Conservation (phyloP, 2,888 invertebrate species). For the Caenorhabditis doughertyi region DNA sequence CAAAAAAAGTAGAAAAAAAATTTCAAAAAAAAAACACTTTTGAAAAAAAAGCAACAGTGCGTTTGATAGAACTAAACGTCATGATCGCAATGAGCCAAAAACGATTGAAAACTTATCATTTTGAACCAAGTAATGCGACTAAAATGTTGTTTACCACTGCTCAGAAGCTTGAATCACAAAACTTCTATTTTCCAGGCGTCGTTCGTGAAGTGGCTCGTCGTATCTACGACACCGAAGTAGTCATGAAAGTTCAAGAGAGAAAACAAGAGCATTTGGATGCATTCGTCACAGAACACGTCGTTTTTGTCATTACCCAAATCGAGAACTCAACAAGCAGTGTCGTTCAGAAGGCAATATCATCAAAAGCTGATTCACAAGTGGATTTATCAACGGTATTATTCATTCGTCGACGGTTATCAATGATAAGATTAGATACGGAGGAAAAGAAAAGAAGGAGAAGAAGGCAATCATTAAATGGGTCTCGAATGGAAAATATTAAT, state of each 20-base stretch:
- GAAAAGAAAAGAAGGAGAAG: not conserved
- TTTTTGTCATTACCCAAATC: constrained; percentile 79
- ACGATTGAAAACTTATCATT: too few relatives aligned
- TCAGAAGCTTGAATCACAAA: too few relatives aligned
- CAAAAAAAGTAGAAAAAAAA: too few relatives aligned
- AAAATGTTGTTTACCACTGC: too few relatives aligned
- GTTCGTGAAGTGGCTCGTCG: constrained; percentile 97
- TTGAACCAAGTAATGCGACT: too few relatives aligned
- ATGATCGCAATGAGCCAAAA: too few relatives aligned
- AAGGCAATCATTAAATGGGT: not conserved
- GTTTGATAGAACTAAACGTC: too few relatives aligned
- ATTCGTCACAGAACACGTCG: constrained; percentile 81
- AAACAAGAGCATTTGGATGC: constrained; percentile 90
- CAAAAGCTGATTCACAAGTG: constrained; percentile 64
- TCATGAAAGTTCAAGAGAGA: constrained; percentile 92
- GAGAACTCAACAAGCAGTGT: constrained; percentile 67
- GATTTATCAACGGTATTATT: constrained; percentile 56
- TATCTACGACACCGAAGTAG: constrained; percentile 93
- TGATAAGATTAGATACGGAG: not conserved
- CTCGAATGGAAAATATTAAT: not conserved
- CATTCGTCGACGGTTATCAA: constrained; percentile 7
- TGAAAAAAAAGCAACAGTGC: too few relatives aligned
- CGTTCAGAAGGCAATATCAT: constrained; percentile 66
- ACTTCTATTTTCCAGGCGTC: constrained; percentile 87
- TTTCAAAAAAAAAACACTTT: too few relatives aligned